Conservation (phyloP, 2,797 vertebrate species). For the Strix occidentalis region DNA sequence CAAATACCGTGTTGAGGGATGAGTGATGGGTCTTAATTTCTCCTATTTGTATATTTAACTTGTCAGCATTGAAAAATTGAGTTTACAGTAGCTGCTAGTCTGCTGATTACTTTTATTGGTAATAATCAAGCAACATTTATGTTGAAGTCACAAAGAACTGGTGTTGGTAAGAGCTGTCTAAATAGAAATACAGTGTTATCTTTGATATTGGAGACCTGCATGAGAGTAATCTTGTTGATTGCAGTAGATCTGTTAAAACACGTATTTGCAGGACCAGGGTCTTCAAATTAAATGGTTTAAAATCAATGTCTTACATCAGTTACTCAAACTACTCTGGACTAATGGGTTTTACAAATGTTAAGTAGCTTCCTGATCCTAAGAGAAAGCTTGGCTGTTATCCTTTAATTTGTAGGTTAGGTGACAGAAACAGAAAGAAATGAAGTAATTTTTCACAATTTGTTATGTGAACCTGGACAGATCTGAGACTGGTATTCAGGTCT, state of each 20-base stretch:
- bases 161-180: neutral
- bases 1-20: neutral
- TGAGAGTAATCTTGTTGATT: neutral
- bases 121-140: neutral
- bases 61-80: neutral
- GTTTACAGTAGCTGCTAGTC: neutral
- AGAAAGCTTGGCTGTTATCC: neutral
- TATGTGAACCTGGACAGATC: neutral
- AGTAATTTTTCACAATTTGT: neutral
- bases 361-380: neutral
- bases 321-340: neutral
- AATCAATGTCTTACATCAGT: neutral
- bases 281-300: neutral
- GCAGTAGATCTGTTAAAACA: neutral
- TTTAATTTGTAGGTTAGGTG: neutral
- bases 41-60: neutral
- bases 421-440: neutral
- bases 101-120: neutral
- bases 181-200: neutral
- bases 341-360: neutral
- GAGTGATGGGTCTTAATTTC: neutral
- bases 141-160: neutral
- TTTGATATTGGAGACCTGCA: neutral
- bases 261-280: neutral
- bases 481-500: neutral